Conservation (phyloP, 2,113 vertebrate genomes). For the human region GRCh38 chr1:54249001-54249500, state of each 20-base stretch:
- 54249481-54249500: no score
- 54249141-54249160: not conserved
- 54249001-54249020: not conserved
- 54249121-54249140: fast-evolving
- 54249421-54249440: fast-evolving
- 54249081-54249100: not conserved
- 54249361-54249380: not conserved
- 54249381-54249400: fast-evolving
- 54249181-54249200: not conserved
- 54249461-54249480: no score
- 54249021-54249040: not conserved
- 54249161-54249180: not conserved
- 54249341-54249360: not conserved
- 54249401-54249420: not conserved
- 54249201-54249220: not conserved
- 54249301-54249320: not conserved
- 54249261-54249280: not conserved
- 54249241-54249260: not conserved
- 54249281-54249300: not conserved
- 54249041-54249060: not conserved
- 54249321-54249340: not conserved
- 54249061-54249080: not conserved
- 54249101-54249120: not conserved
- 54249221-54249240: not conserved
- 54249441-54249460: no score